These are phyloP conservation scores for Aphrocallistes beatrix DNA, from an alignment of 37 sponge, comb jelly and placozoan genomes.

Conservation along the genomic window DNA sequence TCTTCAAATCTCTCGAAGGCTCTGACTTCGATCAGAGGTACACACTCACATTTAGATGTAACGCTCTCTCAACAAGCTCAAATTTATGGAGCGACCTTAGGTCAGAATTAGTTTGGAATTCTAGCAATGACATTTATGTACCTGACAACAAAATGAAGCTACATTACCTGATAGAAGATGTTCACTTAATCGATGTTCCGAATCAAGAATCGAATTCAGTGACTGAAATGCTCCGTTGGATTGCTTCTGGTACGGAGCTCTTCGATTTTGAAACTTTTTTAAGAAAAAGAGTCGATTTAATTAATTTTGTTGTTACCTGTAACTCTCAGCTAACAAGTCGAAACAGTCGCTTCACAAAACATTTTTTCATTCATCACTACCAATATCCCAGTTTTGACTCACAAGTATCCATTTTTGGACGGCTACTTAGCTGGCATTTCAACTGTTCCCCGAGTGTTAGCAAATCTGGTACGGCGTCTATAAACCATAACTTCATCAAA, in stretches of 20 bases:
- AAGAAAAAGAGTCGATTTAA: neutral
- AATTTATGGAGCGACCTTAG: neutral
- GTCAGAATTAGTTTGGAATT: neutral
- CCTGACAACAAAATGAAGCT: neutral
- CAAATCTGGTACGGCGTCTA: neutral
- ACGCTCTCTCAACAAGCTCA: neutral
- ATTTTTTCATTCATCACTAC: neutral
- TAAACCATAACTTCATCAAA: neutral
- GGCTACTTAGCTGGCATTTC: neutral
- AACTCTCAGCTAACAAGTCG: neutral
- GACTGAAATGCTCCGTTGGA: neutral
- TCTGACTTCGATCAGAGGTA: slow-evolving; percentile 11
- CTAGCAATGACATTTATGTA: neutral
- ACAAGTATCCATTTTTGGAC: neutral
- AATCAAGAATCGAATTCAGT: neutral
- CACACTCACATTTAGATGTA: neutral
- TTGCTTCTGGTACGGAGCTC: neutral
- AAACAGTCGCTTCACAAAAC: neutral
- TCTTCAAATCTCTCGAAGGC: neutral
- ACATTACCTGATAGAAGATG: neutral
- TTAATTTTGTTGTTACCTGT: neutral
- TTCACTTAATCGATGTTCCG: neutral
- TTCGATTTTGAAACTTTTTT: neutral
- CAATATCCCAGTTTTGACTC: neutral
- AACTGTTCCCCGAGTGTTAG: neutral